Evolutionary conservation across 2,113 vertebrate species (phyloP), one percentile per base, ranked within the genome.

Genomic region (Scophthalmus maximus): DNA sequence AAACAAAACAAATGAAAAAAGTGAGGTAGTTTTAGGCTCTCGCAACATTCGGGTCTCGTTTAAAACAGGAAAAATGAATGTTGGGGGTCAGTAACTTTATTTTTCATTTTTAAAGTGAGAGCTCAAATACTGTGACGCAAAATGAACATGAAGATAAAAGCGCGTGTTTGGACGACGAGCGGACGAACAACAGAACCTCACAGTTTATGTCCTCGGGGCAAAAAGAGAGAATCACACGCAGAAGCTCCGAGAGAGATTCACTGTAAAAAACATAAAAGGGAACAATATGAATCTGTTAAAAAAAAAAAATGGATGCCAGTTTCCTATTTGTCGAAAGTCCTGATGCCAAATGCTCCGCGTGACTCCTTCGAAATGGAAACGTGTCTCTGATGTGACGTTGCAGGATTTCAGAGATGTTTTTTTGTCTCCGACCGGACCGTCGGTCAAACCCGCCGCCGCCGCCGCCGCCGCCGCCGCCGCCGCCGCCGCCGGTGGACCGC

Each of bases 401-500:
- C 8, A 12, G 46, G 57, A 46, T 76, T 72, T 38, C 18, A 42
- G 46, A 60, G 73, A 62, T 27, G 55, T 46, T 51, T 75, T 60
- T 26, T 42, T 18, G 42, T 34, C 4, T 0, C 69, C 58, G 73
- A 78, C 74, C 65, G 66, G 61, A 38, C 53, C 44, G 44, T 53
- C 68, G 26, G 8, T 57, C 53, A 26, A 25, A 7, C 17, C 32
- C 6, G 32, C 69, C 7, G 44, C 15, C 10, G 66, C 7, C n/a
- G 65, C 0, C 36, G 51, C 4, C 53, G 59, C n/a, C n/a, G n/a
- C n/a, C n/a, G n/a, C n/a, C n/a, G n/a, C n/a, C n/a, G 6, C 38
- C 32, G 32, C 32, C 10, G 8, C 32, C 60, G 32, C 58, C 63
- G 46, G 26, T 38, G 69, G 78, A 78, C 81, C 81, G 50, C 74